These are phyloP conservation scores for Andinoacara biseriatus DNA, from an alignment of 2,113 vertebrate species.

Conservation along the genomic window DNA sequence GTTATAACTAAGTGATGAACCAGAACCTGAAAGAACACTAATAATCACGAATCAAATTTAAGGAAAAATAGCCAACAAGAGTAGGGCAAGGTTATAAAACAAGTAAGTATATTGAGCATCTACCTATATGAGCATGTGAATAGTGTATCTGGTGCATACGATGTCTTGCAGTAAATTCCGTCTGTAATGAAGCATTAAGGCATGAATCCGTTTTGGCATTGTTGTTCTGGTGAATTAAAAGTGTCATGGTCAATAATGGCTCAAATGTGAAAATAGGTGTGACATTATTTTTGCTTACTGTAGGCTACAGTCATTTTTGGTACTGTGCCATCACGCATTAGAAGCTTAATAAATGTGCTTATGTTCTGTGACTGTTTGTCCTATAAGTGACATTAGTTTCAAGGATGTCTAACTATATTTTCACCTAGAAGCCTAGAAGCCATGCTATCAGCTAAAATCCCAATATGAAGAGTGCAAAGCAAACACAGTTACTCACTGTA, in stretches of 20 bases:
- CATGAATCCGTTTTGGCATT: neutral
- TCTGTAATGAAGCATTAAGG: neutral
- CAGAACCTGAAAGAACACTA: neutral
- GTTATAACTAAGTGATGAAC: neutral
- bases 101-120: neutral
- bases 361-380: constrained; percentile 12
- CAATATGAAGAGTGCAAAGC: neutral
- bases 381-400: neutral
- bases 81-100: neutral
- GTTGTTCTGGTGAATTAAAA: neutral
- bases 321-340: constrained; percentile 10
- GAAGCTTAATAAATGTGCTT: constrained; percentile 4
- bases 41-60: neutral
- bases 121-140: neutral
- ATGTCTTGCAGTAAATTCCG: neutral
- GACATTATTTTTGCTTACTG: constrained; percentile 22
- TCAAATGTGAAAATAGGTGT: constrained; percentile 33
- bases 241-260: neutral
- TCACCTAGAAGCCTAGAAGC: neutral
- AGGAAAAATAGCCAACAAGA: neutral
- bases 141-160: neutral
- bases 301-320: constrained; percentile 10
- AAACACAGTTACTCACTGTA: constrained; percentile 29
- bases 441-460: constrained; percentile 16
- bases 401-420: constrained; percentile 16